Base-by-base conservation (phyloP, 64 coral and sea anemone genomes). In the Porites lutea region DNA sequence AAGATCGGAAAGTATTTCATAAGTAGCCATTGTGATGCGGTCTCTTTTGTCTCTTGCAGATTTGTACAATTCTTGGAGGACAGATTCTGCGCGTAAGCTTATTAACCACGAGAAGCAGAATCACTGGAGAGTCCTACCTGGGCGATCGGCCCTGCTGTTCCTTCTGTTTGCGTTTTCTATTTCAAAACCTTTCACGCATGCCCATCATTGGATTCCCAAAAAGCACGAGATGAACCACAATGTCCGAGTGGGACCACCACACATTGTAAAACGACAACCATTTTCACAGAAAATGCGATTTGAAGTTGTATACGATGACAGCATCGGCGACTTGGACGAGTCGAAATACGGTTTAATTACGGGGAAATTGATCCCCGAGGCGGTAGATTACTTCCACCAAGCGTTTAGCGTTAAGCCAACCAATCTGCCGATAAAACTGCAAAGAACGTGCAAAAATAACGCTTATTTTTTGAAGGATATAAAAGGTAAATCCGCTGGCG, bases 321-420 rank as follows among this genome's bases (percentile, higher is more conserved):
- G 97, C 27, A 87, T 96, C 15, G 60, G 82, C 43, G 48, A 92
- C 6, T 89, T 99, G 45, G 81, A 51, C 3, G 46, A 48, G 20
- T 72, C 59, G 4, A 96, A 93, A 19, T 76, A 76, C 54, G 76
- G 87, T 3, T 89, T 99, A 48, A 89, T 99, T 48, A 94, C 44
- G 22, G 63, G 93, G n/a, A 96, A 96, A 51, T 59, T 99, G 59
- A 99, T 99, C 53, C 97, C 97, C 12, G 97, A 99, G 83, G 94
- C 97, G 44, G 71, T 88, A 45, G 71, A 91, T 18, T 99, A 99
- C 45, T 99, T 99, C 27, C 94, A 91, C 37, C 81, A 92, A 74
- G 90, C 94, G 27, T 82, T 99, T 27, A 90, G 78, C 21, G 97
- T 99, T 21, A 77, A 89, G 48, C 82, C 97, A 3, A 82, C 85